Base-by-base conservation (phyloP, 2,888 invertebrate species). In the Omphaloscelis lunosa region DNA sequence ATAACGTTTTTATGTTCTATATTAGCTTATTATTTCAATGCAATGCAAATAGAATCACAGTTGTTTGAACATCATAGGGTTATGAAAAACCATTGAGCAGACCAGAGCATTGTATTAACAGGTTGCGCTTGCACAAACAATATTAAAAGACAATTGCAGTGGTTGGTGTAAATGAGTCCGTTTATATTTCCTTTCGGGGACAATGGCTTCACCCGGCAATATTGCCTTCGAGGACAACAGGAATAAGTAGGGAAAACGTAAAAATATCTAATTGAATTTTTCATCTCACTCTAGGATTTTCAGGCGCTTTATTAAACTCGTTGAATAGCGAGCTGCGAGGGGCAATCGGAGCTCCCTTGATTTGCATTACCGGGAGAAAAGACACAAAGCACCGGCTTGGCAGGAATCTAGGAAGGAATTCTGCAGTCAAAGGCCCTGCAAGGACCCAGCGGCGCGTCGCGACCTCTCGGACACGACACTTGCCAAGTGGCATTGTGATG, bases 241-340 rank as follows among this genome's bases (percentile, higher is more conserved):
- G 83, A 91, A 89, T 92, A 91, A 92, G 90, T 90, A 87, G 80
- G 79, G 84, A 86, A 89, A 90, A 90, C 89, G 90, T 91, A 91
- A 92, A 92, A 93, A 93, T 91, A 93, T 93, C 91, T 93, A 94
- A 95, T 95, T 94, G 94, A 94, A 95, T 94, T 94, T 94, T 94
- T 94, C 92, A 94, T 94, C 86, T 90, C 88, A 89, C 88, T 91
- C 92, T 91, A 91, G 88, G 89, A 91, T 91, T 90, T 89, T 89
- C 88, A 80, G 85, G 89, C 88, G 90, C 92, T 94, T 93, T 94
- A 94, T 93, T 94, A 93, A 94, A 93, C 91, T 91, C 90, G 89
- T 90, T 92, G 93, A 94, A 94, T 93, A 77, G 83, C 67, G 75
- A 89, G 88, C 92, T 86, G 90, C 84, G 89, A 91, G 91, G 89